These are phyloP conservation scores for Thalassophryne amazonica DNA, from an alignment of 2,797 vertebrate genomes.

Conservation along the genomic window DNA sequence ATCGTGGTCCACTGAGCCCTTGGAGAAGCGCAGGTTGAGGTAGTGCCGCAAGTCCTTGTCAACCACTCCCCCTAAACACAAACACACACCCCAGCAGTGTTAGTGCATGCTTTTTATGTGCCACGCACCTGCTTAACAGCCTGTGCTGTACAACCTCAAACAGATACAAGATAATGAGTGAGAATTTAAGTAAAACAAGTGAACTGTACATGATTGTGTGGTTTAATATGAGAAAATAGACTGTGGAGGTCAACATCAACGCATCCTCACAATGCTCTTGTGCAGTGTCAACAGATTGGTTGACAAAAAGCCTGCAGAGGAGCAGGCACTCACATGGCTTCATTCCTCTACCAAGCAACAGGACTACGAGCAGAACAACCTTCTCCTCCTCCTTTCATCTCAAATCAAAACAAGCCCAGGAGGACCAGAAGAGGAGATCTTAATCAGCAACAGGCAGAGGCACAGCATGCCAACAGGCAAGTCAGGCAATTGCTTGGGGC, in stretches of 20 bases:
- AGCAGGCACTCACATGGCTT: conserved; percentile 42
- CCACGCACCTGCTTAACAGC: too few species aligned
- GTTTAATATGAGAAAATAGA: neutral
- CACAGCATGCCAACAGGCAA: too few species aligned
- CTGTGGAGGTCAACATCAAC: neutral
- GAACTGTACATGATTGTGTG: neutral
- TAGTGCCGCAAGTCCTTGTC: conserved; percentile 99
- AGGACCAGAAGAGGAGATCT: conserved; percentile 57
- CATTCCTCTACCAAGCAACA: conserved; percentile 10
- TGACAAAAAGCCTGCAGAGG: conserved; percentile 60
- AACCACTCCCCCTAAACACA: conserved; percentile 88
- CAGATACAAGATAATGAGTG: too few species aligned
- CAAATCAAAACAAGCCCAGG: conserved; percentile 45
- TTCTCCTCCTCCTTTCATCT: conserved; percentile 50
- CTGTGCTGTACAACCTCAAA: too few species aligned
- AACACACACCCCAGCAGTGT: too few species aligned
- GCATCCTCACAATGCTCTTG: too few species aligned
- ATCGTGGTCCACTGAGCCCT: conserved; percentile 98
- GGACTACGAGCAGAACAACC: conserved; percentile 4
- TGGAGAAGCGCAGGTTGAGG: conserved; percentile 98
- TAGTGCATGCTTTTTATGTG: too few species aligned
- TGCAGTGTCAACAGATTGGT: conserved; percentile 60
- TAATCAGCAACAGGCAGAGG: too few species aligned
- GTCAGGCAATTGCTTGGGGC: too few species aligned
- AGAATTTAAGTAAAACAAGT: neutral